Evolutionary conservation across 2,113 vertebrate genomes (phyloP), one percentile per base, ranked within the genome.

Genomic region (Amphiprion ocellaris): DNA sequence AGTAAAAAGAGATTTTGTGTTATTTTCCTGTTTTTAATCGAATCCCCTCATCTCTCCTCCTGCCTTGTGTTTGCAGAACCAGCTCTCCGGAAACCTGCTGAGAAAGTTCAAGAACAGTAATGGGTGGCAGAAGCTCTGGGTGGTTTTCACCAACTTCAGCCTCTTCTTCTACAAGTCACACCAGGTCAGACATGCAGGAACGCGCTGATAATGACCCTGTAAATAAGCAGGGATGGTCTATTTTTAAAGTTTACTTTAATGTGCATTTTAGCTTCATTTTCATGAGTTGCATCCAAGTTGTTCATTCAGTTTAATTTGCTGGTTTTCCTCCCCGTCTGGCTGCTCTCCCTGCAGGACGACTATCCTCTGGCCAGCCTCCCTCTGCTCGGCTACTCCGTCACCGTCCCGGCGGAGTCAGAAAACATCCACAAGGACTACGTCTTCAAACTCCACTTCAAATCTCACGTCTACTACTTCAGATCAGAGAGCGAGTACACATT

Each of bases 141-240:
- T 99, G 79, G 98, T 99, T 60, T 99, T 99, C 94, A 99, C 98
- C 49, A 98, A 98, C 94, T 99, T 99, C 95, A 99, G 97, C 77
- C 96, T 99, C 75, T 99, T 99, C 94, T 99, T 99, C 96, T 99
- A 99, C 90, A 99, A 99, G 90, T 97, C 97, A 0, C 96, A 99
- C 84, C 97, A 98, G 97, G 84, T 86, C 0, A 44, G 50, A 41
- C 1, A 0, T n/a, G 44, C 17, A 61, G 0, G 30, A 44, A 5
- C 12, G 39, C 11, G 12, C 10, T 10, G 10, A 41, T 12, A 41
- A 41, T 12, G 9, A 41, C 39, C 6, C 9, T 6, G 9, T 10
- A 41, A 10, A 41, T 10, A 10, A 10, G 2, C 3, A 14, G 41
- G 41, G 12, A 15, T 15, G 14, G 41, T 15, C 41, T 44, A 5